Evolutionary conservation across 2,797 vertebrate species (phyloP).

Genomic region (Apogon hyalosoma): DNA sequence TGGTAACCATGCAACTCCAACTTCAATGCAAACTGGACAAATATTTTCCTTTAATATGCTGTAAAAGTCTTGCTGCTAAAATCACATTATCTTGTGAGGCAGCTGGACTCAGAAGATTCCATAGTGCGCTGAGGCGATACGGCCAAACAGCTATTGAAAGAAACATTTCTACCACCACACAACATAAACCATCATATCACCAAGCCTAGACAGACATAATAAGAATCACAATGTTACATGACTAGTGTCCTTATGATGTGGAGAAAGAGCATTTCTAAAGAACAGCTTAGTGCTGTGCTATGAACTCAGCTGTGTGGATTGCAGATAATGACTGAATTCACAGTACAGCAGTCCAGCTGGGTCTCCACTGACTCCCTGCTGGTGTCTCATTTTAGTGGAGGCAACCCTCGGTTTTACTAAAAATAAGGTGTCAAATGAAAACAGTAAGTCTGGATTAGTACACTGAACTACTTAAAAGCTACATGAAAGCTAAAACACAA

Average conservation of each 20-base stretch:
- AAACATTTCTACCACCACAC: too few relatives aligned
- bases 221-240: not conserved
- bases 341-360: constrained; percentile 47
- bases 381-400: not conserved
- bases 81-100: too few relatives aligned
- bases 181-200: too few relatives aligned
- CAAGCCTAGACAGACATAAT: too few relatives aligned
- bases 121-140: too few relatives aligned
- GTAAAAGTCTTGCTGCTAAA: too few relatives aligned
- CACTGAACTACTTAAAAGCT: not conserved
- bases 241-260: not conserved
- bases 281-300: constrained; percentile 34
- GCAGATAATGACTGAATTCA: constrained; percentile 34
- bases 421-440: not conserved
- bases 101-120: too few relatives aligned
- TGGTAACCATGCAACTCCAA: too few relatives aligned
- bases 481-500: not conserved
- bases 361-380: constrained; percentile 37
- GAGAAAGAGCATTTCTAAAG: constrained; percentile 6
- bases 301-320: constrained; percentile 31
- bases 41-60: too few relatives aligned
- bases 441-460: not conserved
- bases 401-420: not conserved
- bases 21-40: too few relatives aligned
- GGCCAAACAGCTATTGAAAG: too few relatives aligned